phyloP scores from a whole-genome alignment of 2,113 vertebrate genomes.

The Hiodon alosoides region DNA sequence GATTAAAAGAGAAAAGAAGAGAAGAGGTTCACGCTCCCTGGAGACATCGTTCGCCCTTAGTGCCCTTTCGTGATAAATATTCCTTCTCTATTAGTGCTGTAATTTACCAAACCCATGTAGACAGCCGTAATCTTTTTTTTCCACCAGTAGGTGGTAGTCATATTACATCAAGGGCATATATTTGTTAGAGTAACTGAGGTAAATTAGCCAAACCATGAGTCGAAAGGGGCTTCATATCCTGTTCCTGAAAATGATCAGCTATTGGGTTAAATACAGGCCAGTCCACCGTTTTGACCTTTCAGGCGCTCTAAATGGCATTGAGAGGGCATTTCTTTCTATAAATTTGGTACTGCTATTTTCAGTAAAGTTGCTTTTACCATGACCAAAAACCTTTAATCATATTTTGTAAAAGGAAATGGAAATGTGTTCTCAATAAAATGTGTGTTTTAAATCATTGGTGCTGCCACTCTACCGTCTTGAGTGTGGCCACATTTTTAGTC shows the following conservation, averaged over 20 bases:
- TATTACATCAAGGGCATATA: slow-evolving; percentile 38
- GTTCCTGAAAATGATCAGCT: slow-evolving; percentile 29
- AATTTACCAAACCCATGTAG: not conserved
- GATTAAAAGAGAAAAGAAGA: not conserved
- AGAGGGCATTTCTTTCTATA: too few relatives aligned
- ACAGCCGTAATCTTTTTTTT: slow-evolving; percentile 19
- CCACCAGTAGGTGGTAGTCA: slow-evolving; percentile 53
- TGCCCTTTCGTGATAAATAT: not conserved
- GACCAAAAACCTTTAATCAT: too few relatives aligned
- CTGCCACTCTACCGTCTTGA: too few relatives aligned
- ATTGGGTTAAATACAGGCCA: slow-evolving; percentile 24
- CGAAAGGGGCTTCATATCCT: slow-evolving; percentile 16
- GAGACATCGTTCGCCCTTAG: not conserved
- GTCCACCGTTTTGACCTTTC: slow-evolving; percentile 20
- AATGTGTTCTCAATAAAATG: too few relatives aligned
- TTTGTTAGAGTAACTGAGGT: not conserved
- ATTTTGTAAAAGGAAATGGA: too few relatives aligned
- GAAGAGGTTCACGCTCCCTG: not conserved
- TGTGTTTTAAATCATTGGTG: too few relatives aligned
- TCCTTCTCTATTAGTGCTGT: not conserved
- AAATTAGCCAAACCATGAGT: not conserved
- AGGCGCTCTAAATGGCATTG: too few relatives aligned
- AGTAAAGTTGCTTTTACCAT: too few relatives aligned
- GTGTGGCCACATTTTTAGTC: too few relatives aligned
- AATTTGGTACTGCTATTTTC: too few relatives aligned